A percentile compares a stretch with the other conserved stretches of the same genome.
Conservation (phyloP, 2,888 invertebrate species). For the Spatulosminthurus flaviceps region DNA sequence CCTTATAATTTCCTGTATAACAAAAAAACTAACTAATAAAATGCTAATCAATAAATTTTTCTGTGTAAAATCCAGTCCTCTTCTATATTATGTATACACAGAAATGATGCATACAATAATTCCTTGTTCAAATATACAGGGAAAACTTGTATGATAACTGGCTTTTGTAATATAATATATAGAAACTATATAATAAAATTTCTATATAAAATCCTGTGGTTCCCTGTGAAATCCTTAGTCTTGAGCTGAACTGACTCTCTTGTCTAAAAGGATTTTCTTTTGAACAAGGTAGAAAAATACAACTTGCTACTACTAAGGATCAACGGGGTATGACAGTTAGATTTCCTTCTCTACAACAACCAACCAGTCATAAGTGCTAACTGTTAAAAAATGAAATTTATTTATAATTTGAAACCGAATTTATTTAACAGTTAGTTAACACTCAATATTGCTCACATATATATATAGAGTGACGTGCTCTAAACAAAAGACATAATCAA, state of each 20-base stretch:
- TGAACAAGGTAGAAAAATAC: neutral
- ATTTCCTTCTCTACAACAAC: neutral
- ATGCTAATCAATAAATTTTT: too few relatives aligned
- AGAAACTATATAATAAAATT: neutral
- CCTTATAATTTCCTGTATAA: too few relatives aligned
- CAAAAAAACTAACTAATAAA: too few relatives aligned
- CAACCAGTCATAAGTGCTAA: neutral
- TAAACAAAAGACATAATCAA: too few relatives aligned
- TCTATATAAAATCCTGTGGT: neutral
- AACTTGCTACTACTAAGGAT: constrained; percentile 14
- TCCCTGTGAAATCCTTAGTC: neutral
- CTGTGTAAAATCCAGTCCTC: too few relatives aligned
- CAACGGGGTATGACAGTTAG: neutral
- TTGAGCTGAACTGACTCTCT: neutral
- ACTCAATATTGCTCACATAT: neutral
- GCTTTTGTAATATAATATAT: too few relatives aligned
- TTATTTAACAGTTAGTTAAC: constrained; percentile 34
- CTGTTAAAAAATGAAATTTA: constrained; percentile 13
- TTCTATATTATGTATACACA: too few relatives aligned
- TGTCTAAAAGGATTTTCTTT: neutral
- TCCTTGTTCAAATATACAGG: too few relatives aligned
- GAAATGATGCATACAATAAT: too few relatives aligned
- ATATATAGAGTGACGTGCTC: too few relatives aligned
- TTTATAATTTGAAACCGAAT: constrained; percentile 33
- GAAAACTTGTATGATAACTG: too few relatives aligned